Conservation (phyloP, 2,888 invertebrate species). For the Abscondita cerata region DNA sequence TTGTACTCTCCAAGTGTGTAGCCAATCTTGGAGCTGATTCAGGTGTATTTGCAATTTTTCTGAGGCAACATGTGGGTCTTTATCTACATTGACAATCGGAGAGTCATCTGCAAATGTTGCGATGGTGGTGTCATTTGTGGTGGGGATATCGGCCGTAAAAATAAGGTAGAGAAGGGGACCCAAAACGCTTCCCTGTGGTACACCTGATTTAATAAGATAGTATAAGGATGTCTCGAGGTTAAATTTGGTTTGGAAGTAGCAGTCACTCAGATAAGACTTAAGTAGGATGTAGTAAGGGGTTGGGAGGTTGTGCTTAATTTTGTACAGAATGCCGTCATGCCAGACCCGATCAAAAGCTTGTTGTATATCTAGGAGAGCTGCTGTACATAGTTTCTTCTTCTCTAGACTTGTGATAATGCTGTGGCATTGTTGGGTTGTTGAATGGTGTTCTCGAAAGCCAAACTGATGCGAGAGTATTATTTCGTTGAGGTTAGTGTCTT, state of each 20-base stretch:
- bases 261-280: constrained; percentile 15
- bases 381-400: neutral
- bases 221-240: neutral
- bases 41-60: constrained; percentile 27
- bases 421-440: constrained; percentile 1
- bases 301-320: too few relatives aligned
- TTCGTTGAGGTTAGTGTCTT: neutral
- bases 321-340: too few relatives aligned
- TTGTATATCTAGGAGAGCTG: neutral
- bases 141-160: too few relatives aligned
- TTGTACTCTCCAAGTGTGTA: too few relatives aligned
- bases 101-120: constrained; percentile 33
- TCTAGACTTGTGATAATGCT: neutral
- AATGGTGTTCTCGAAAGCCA: constrained; percentile 15
- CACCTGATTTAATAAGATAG: neutral
- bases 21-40: constrained; percentile 23
- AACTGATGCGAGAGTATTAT: constrained; percentile 6
- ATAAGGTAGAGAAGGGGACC: too few relatives aligned
- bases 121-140: too few relatives aligned
- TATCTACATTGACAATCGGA: constrained; percentile 15
- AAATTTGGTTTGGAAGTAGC: constrained; percentile 3
- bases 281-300: too few relatives aligned
- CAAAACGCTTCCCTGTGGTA: too few relatives aligned
- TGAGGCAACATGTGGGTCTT: constrained; percentile 17
- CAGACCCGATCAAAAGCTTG: constrained; percentile 15